Base-by-base conservation (phyloP, 2,888 invertebrate species). In the Stenoptilia bipunctidactyla region DNA sequence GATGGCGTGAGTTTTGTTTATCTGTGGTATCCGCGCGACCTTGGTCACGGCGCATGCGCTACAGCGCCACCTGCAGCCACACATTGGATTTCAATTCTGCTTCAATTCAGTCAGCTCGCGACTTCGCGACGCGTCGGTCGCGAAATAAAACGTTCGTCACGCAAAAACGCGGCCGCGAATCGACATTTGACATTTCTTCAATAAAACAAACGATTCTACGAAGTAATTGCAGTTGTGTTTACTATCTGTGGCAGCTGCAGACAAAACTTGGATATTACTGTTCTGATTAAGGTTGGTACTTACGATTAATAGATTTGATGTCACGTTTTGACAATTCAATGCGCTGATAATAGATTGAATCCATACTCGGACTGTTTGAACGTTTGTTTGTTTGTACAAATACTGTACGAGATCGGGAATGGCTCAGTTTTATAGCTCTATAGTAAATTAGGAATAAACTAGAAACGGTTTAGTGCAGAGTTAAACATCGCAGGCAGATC, bases 251-350 rank as follows among this genome's bases (percentile, higher is more conserved):
- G n/a, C n/a, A n/a, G 25, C 12, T 15, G 15, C 27, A 12, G 13
- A 12, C 34, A 25, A 37, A 9, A 20, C 15, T 13, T 15, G 15
- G 25, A 12, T n/a, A 37, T 15, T 15, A 13, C 15, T 36, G 15
- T 9, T 9, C 10, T 1, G 12, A 37, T 6, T 34, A 40, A 43
- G 39, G 39, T 39, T 25, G 34, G 39, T 38, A 37, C 5, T 14
- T 34, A 39, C 33, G 36, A 33, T 27, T 65, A n/a, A n/a, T n/a
- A 8, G 20, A 44, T 51, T 56, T 58, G 53, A 60, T 55, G 69
- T 74, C 74, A 72, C 75, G 75, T 72, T 73, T 66, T 56, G 64
- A 66, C 71, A 61, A 72, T 73, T 67, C 65, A 66, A 61, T 62
- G 57, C 51, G 57, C 58, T 67, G 66, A 55, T 69, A 66, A 63